Base-by-base conservation (phyloP, 2,888 invertebrate species). In the Mystacides longicornis region DNA sequence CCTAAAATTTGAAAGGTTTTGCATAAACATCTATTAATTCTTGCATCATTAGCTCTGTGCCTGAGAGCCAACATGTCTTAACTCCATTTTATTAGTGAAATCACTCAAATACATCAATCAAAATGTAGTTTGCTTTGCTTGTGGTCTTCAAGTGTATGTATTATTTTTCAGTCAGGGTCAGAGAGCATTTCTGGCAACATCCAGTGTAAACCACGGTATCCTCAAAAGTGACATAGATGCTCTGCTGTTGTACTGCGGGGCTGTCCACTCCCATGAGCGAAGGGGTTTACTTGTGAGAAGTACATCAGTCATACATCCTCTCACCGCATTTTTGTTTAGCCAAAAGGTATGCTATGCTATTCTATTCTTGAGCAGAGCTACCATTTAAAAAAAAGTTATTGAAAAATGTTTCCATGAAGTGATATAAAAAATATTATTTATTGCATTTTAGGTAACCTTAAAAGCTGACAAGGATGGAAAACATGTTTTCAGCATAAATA, bases 201-300 rank as follows among this genome's bases (percentile, higher is more conserved):
- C 83, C n/a, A 85, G 84, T 66, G 82, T 86, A 0, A 86, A 86
- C 71, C 74, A 75, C 62, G 76, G 72, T 19, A 67, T 79, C 33
- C 66, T 67, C 20, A 54, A 63, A 0, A 79, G 75, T 62, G 68
- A 69, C 2, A 58, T 57, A 4, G 73, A 74, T 1, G 67, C 75
- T 9, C 72, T 79, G 43, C 62, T 84, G 1, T 69, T 80, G 1
- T 81, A 83, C 66, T 78, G 79, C 49, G 77, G 80, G 19, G 81
- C 81, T 18, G 72, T 77, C 1, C 78, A 81, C 56, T 80, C 81
- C 0, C 65, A 70, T 11, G 77, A 81, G 48, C 67, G 82, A 22
- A 67, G 80, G 49, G 79, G 78, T 0, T 70, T 79, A 0, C 65
- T 82, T 0, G 75, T 84, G 3, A 70, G 80, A 60, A 82, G 82